Evolutionary conservation across 2,797 vertebrate species (phyloP).

Genomic region (Phrynocephalus forsythii): DNA sequence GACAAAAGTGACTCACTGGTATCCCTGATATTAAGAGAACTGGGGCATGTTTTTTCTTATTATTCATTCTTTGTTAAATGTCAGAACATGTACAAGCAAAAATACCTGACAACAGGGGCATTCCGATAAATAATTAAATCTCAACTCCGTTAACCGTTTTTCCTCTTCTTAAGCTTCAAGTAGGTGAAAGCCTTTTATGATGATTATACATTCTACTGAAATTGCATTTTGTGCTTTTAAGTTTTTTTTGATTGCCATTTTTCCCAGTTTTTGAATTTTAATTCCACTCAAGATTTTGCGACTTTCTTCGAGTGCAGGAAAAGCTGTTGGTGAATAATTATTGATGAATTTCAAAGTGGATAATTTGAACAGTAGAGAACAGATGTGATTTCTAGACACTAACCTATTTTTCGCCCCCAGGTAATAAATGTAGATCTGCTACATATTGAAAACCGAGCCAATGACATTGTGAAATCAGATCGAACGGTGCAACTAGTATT

Average conservation of each 20-base stretch:
- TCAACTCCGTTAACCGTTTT: constrained; percentile 49
- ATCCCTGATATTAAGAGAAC: not conserved
- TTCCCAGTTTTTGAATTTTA: not conserved
- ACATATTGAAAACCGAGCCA: constrained; percentile 91
- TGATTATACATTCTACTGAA: constrained; percentile 20
- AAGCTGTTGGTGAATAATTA: constrained; percentile 28
- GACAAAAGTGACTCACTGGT: too few relatives aligned
- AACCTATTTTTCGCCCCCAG: constrained; percentile 70
- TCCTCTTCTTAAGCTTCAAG: constrained; percentile 4
- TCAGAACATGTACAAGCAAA: constrained; percentile 12
- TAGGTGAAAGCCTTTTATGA: constrained; percentile 23
- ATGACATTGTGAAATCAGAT: constrained; percentile 89
- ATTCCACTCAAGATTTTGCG: constrained; percentile 25
- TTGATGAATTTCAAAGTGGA: constrained; percentile 30
- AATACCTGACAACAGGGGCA: constrained; percentile 30
- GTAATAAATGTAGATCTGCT: constrained; percentile 93
- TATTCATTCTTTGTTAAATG: constrained; percentile 14
- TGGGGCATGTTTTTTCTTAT: not conserved
- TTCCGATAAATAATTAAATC: constrained; percentile 45
- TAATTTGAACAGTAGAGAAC: constrained; percentile 23
- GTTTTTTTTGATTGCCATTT: constrained; percentile 26
- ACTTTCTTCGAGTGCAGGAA: not conserved
- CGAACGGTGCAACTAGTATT: constrained; percentile 87
- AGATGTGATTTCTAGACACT: constrained; percentile 49
- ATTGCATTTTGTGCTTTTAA: constrained; percentile 30